Conservation (phyloP, 2,888 invertebrate genomes). For the Tenodera sinensis region DNA sequence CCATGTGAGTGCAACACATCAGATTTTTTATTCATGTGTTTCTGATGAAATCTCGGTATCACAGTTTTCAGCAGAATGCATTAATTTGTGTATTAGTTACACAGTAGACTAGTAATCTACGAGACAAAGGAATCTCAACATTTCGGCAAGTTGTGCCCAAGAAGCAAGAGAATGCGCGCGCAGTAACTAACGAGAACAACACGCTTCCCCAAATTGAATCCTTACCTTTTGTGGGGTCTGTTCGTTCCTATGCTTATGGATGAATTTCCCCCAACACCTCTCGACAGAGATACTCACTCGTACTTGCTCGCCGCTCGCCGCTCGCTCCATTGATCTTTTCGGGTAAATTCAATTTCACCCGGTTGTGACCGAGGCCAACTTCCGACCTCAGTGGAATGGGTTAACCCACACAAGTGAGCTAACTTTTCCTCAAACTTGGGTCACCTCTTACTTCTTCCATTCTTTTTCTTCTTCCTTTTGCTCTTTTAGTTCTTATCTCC, state of each 20-base stretch:
- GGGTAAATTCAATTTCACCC: slow-evolving; percentile 10
- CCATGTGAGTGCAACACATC: too few species aligned
- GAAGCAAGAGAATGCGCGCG: neutral
- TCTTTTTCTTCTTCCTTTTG: neutral
- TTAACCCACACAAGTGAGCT: neutral
- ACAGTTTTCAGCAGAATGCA: too few species aligned
- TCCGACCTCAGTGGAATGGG: neutral
- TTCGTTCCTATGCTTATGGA: neutral
- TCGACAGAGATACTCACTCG: neutral
- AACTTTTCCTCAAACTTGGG: neutral
- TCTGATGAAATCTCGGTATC: too few species aligned
- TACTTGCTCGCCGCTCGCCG: neutral
- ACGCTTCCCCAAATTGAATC: neutral
- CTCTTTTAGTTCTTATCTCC: neutral
- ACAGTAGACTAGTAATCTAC: too few species aligned
- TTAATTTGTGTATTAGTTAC: too few species aligned
- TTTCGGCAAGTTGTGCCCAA: too few species aligned
- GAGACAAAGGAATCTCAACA: too few species aligned
- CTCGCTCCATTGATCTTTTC: slow-evolving; percentile 8
- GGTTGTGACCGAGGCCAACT: neutral
- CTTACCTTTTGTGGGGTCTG: neutral
- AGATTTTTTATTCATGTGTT: too few species aligned
- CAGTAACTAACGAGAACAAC: neutral
- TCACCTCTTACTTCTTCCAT: neutral
- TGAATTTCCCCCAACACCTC: neutral